Conservation (phyloP, 2,888 invertebrate species). For the Ethmia dodecea region DNA sequence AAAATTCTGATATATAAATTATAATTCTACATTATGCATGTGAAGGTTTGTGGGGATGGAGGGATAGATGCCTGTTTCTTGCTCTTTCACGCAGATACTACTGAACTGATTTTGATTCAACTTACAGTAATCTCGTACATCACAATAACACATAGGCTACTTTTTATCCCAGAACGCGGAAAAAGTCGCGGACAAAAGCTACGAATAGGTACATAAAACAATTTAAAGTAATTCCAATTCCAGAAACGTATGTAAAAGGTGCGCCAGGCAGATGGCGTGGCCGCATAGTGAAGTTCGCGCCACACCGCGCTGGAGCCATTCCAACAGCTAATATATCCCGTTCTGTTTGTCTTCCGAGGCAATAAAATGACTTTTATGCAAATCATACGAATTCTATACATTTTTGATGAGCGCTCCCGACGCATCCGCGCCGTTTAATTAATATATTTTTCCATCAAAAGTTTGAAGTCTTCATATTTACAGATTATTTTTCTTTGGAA, state of each 20-base stretch:
- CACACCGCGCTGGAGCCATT: slow-evolving; percentile 57
- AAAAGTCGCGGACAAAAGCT: not conserved
- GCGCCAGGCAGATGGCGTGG: slow-evolving; percentile 2
- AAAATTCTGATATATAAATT: too few species aligned
- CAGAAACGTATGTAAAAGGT: slow-evolving; percentile 3
- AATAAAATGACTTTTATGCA: slow-evolving; percentile 78
- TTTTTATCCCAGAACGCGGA: not conserved
- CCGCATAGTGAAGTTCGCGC: slow-evolving; percentile 18
- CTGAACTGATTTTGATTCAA: too few species aligned
- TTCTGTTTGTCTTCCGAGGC: slow-evolving; percentile 76
- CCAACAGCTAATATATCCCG: slow-evolving; percentile 71
- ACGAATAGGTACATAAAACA: not conserved
- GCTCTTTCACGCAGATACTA: too few species aligned
- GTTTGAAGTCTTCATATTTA: slow-evolving; percentile 42
- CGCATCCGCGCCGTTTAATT: slow-evolving; percentile 67
- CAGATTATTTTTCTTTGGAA: slow-evolving; percentile 34
- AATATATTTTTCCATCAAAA: slow-evolving; percentile 71
- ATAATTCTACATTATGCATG: too few species aligned
- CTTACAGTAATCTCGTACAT: too few species aligned
- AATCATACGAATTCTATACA: slow-evolving; percentile 78
- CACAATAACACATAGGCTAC: too few species aligned
- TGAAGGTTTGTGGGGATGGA: too few species aligned
- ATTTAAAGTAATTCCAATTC: not conserved
- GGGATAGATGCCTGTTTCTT: too few species aligned
- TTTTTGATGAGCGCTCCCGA: slow-evolving; percentile 71